Conservation (phyloP, 2,113 vertebrate genomes). For the Romanogobio albipinnatus region DNA sequence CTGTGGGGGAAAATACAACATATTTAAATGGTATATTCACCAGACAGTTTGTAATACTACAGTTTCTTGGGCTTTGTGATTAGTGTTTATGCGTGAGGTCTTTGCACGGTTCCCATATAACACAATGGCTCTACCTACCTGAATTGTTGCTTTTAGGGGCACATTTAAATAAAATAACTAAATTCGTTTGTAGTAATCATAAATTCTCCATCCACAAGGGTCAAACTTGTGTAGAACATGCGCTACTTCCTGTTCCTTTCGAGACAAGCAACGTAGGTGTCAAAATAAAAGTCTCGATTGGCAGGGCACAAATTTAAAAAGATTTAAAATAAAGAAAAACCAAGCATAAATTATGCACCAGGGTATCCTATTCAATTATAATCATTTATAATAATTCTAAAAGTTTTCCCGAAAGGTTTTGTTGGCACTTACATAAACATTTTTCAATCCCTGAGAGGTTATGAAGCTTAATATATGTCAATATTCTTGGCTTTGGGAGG, state of each 20-base stretch:
- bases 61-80: neutral
- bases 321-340: neutral
- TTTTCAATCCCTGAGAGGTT: neutral
- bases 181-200: neutral
- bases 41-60: neutral
- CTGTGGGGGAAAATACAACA: no score
- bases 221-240: slow-evolving; percentile 20
- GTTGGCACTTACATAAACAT: neutral
- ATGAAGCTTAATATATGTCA: no score
- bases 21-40: neutral
- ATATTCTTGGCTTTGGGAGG: no score
- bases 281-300: slow-evolving; percentile 30
- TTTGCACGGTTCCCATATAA: neutral
- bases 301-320: neutral
- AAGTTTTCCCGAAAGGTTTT: neutral
- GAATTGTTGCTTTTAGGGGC: neutral
- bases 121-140: slow-evolving; percentile 7
- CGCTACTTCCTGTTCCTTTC: slow-evolving; percentile 21
- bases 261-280: neutral
- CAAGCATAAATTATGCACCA: neutral
- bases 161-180: neutral
- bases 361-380: neutral
- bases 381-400: neutral
- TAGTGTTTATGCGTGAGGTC: neutral
- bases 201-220: slow-evolving; percentile 19